Percentiles rank a stretch among this genome's conserved stretches.
These are phyloP conservation scores for Nesospiza acunhae DNA, from an alignment of 2,113 vertebrate genomes.

Conservation along the genomic window DNA sequence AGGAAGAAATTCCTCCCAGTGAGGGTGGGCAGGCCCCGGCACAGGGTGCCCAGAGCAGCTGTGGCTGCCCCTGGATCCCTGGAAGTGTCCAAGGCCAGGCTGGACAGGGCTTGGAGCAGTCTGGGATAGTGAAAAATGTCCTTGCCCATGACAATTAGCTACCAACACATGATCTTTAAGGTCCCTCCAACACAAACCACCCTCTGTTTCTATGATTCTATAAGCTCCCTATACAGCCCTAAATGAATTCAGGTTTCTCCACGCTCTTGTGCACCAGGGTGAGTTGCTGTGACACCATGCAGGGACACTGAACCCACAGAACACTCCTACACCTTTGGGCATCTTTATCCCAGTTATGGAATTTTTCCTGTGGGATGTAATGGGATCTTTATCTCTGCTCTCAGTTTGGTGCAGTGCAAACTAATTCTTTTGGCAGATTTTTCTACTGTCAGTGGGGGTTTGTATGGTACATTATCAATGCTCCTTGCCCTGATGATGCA, in stretches of 20 bases:
- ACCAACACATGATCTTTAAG: background rate
- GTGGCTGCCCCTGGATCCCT: background rate
- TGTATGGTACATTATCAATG: conserved; percentile 32
- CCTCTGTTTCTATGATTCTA: background rate
- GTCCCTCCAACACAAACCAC: background rate
- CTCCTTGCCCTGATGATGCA: conserved; percentile 46
- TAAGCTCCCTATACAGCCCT: rapidly evolving
- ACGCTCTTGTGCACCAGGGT: too few species aligned
- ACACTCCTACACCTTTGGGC: too few species aligned
- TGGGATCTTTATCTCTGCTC: background rate
- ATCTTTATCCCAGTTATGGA: background rate
- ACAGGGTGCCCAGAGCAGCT: background rate
- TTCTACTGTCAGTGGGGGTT: conserved; percentile 25
- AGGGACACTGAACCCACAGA: background rate
- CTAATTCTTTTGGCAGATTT: conserved; percentile 36
- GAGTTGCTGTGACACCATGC: background rate
- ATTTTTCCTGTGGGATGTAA: background rate
- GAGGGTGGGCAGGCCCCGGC: rapidly evolving
- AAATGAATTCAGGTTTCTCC: background rate
- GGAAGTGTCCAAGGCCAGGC: rapidly evolving
- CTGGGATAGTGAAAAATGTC: rapidly evolving
- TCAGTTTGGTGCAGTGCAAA: conserved; percentile 26
- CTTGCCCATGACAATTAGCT: background rate
- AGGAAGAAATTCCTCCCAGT: background rate
- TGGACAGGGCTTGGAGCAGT: rapidly evolving